Conservation (phyloP, 2,797 vertebrate species). For the Spondyliosoma cantharus region DNA sequence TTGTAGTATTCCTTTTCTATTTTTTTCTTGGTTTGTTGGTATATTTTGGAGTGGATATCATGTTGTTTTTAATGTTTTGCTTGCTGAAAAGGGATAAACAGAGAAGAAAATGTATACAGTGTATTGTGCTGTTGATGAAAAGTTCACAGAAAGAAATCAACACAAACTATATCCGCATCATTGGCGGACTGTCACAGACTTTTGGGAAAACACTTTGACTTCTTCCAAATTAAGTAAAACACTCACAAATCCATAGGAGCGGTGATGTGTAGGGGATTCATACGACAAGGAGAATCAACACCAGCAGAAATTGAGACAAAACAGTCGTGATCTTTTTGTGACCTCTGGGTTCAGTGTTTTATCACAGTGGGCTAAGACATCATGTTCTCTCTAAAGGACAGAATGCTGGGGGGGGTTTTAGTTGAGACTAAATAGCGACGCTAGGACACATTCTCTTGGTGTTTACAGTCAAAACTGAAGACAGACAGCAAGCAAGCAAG, state of each 20-base stretch:
- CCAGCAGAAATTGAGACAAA: not conserved
- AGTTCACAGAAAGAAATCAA: not conserved
- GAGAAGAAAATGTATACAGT: no score
- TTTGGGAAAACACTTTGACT: not conserved
- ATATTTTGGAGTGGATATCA: no score
- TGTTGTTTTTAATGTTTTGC: no score
- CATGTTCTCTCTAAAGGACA: slow-evolving; percentile 13
- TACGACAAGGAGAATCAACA: not conserved
- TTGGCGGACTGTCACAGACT: not conserved
- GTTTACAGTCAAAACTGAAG: slow-evolving; percentile 34
- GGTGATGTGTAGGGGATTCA: not conserved
- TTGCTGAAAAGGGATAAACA: no score
- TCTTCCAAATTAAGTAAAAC: not conserved
- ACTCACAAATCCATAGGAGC: no score
- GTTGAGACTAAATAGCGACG: slow-evolving; percentile 27
- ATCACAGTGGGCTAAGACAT: slow-evolving; percentile 28
- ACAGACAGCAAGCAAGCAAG: not conserved
- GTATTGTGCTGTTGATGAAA: no score
- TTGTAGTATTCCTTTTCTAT: no score
- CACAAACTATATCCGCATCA: not conserved
- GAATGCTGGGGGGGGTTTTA: slow-evolving; percentile 21
- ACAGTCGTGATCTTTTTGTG: not conserved
- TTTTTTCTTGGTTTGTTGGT: no score
- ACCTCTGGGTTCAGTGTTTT: slow-evolving; percentile 9
- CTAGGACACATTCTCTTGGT: slow-evolving; percentile 20